A percentile compares a stretch with the other conserved stretches of the same genome.
phyloP scores from a whole-genome alignment of 2,888 invertebrate species.

The Cyclophora albipunctata region DNA sequence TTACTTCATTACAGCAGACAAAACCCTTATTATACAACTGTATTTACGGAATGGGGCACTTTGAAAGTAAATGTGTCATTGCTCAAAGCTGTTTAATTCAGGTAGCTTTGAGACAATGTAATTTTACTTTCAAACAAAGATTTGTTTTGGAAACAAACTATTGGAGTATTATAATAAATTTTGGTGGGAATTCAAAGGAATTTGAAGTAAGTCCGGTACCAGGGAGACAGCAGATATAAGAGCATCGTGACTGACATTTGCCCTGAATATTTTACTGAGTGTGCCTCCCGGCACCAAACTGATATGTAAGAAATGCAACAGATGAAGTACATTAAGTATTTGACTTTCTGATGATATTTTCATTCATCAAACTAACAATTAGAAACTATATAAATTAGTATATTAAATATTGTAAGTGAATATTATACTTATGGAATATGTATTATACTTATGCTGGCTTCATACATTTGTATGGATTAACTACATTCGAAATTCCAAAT shows the following conservation, averaged over 20 bases:
- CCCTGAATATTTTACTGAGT: constrained; percentile 64
- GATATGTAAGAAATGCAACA: constrained; percentile 40
- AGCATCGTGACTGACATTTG: constrained; percentile 69
- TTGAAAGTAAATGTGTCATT: constrained; percentile 23
- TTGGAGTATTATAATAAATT: too few relatives aligned
- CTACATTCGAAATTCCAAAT: too few relatives aligned
- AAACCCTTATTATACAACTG: constrained; percentile 11
- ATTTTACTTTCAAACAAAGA: constrained; percentile 9
- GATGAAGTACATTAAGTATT: constrained; percentile 2
- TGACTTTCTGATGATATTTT: too few relatives aligned
- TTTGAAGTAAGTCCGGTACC: constrained; percentile 24
- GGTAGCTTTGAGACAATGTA: constrained; percentile 9
- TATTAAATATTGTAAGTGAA: too few relatives aligned
- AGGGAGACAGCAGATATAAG: constrained; percentile 37
- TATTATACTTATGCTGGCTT: too few relatives aligned
- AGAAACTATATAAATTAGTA: too few relatives aligned
- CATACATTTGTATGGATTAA: too few relatives aligned
- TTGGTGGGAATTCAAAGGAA: too few relatives aligned
- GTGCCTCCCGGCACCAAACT: constrained; percentile 45
- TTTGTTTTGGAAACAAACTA: too few relatives aligned
- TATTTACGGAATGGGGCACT: constrained; percentile 17
- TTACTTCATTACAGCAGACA: constrained; percentile 29
- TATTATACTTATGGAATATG: too few relatives aligned
- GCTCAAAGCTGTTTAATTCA: constrained; percentile 8
- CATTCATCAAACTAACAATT: too few relatives aligned